Evolutionary conservation across 2,888 invertebrate genomes (phyloP), one percentile per base, ranked within the genome.

Genomic region (Liodrosophila aerea): DNA sequence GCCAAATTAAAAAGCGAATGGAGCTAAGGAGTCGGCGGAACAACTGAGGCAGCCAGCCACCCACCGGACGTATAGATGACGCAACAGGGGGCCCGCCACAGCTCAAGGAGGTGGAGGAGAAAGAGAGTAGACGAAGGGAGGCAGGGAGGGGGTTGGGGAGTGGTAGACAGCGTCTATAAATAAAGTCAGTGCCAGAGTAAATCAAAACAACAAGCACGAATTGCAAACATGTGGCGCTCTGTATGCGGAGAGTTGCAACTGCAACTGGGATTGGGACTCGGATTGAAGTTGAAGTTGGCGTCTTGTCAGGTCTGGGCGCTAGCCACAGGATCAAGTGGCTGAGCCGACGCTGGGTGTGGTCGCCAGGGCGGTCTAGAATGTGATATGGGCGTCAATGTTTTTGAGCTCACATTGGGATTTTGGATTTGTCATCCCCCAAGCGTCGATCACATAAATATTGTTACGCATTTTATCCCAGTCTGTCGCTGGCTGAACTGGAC

Each of bases 21-120:
- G 34, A 40, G 43, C n/a, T 18, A 30, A 49, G 40, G 57, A 59
- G 50, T 50, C 36, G 31, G 64, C 70, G 63, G 59, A 36, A 33
- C 50, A 60, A 57, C 46, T 49, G 60, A 51, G 53, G 53, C 34
- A 18, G 50, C 37, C 63, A 64, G 63, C 82, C 84, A 84, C 84
- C 84, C 84, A 84, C 84, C 70, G 84, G 75, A 83, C 70, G 64
- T 75, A 70, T 74, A 68, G 78, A 87, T 87, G 87, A 87, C 87
- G 87, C 87, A 87, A 87, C 87, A 85, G 87, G 87, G 87, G 71
- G 78, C 76, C 77, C 39, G 37, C 53, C 54, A 46, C 31, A 27
- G 46, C 37, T 44, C 15, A 15, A 51, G 30, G 9, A n/a, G n/a
- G n/a, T n/a, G n/a, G n/a, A n/a, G n/a, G n/a, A n/a, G n/a, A n/a